A percentile compares a stretch with the other conserved stretches of the same genome.
phyloP scores from a whole-genome alignment of 2,113 vertebrate genomes.

The Agelaius tricolor region DNA sequence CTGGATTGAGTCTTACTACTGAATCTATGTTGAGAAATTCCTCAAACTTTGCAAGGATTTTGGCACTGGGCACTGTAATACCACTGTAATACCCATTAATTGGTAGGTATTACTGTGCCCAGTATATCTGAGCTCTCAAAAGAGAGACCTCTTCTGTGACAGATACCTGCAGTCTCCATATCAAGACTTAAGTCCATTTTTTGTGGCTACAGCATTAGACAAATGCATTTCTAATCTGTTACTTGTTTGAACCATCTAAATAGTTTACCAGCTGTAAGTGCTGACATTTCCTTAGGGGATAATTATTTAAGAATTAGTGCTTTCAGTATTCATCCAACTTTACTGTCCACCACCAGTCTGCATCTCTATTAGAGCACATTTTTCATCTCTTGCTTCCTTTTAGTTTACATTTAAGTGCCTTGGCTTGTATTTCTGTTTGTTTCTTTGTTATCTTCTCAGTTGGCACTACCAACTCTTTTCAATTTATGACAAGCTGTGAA shows the following conservation, averaged over 20 bases:
- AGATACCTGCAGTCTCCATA: not conserved
- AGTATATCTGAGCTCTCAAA: not conserved
- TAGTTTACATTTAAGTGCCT: not conserved
- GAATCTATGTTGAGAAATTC: not conserved
- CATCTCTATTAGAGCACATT: not conserved
- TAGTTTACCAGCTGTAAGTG: not conserved
- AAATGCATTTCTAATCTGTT: not conserved
- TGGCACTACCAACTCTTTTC: not conserved
- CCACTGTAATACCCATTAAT: not conserved
- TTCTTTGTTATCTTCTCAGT: conserved; percentile 1
- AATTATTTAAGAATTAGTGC: not conserved
- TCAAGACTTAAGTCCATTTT: not conserved
- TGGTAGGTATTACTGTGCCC: not conserved
- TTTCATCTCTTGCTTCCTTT: not conserved
- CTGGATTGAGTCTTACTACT: not conserved
- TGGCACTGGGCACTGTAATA: not conserved
- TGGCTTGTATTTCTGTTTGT: not conserved
- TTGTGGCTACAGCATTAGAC: not conserved
- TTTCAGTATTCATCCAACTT: not conserved
- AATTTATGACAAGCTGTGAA: conserved; percentile 30
- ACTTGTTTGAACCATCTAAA: not conserved
- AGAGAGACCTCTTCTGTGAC: not conserved
- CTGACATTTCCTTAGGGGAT: not conserved
- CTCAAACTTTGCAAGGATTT: not conserved
- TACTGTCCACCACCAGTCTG: not conserved